Conservation (phyloP, 2,113 vertebrate species). For the Argyrosomus japonicus region DNA sequence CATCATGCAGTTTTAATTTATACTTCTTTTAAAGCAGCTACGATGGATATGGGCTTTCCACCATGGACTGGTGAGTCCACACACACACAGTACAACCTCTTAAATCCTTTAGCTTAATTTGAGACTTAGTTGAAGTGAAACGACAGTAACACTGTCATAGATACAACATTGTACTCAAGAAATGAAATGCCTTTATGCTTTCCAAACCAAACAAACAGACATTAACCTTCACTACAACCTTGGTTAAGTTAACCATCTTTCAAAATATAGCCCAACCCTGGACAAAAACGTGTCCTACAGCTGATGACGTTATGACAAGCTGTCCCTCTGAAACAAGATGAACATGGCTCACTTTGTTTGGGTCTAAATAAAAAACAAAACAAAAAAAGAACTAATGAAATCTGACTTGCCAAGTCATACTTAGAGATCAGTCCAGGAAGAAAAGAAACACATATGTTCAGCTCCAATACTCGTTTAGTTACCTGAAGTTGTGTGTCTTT, state of each 20-base stretch:
- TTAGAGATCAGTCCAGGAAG: constrained; percentile 34
- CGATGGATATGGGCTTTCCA: neutral
- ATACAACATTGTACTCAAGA: neutral
- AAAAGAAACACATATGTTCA: constrained; percentile 37
- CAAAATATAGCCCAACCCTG: constrained; percentile 2
- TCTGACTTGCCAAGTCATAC: constrained; percentile 9
- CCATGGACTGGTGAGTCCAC: neutral
- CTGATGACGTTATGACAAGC: neutral
- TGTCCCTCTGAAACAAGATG: constrained; percentile 16
- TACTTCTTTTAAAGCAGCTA: neutral
- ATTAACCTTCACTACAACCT: neutral
- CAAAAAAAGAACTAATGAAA: constrained; percentile 14
- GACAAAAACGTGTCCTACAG: neutral
- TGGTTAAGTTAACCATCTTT: neutral
- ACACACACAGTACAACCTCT: neutral
- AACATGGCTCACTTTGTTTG: neutral
- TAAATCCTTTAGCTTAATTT: neutral
- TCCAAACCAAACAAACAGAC: neutral
- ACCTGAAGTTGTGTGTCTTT: constrained; percentile 84
- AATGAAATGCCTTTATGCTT: neutral
- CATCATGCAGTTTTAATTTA: neutral
- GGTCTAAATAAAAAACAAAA: no score
- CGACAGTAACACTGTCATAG: neutral
- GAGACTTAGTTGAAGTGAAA: neutral
- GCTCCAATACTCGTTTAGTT: constrained; percentile 70